These are phyloP conservation scores for Amorpha juglandis DNA, from an alignment of 2,888 invertebrate genomes.

Conservation along the genomic window DNA sequence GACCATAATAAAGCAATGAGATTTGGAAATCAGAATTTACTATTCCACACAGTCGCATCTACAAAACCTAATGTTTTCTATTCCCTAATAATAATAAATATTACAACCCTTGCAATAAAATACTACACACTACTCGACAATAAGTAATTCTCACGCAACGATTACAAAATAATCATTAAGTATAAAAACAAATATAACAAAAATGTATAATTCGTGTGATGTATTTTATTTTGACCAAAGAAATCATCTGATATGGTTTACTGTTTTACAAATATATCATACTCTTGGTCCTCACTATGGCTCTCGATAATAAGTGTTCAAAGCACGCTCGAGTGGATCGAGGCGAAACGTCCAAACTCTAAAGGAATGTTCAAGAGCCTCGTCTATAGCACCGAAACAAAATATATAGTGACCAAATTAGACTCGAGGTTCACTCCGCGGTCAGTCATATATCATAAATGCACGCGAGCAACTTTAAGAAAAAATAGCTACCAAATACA, in stretches of 20 bases:
- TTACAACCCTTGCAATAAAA: conserved; percentile 67
- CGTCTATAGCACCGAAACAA: conserved; percentile 32
- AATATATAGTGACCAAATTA: too few species aligned
- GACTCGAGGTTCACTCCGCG: conserved; percentile 34
- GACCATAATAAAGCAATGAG: conserved; percentile 52
- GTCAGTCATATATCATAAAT: conserved; percentile 64
- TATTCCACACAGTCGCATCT: conserved; percentile 59
- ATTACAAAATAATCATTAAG: conserved; percentile 24
- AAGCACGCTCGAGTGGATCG: conserved; percentile 30
- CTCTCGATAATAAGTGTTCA: conserved; percentile 32
- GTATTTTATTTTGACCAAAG: conserved; percentile 16
- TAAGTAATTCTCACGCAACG: conserved; percentile 39
- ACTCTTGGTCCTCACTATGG: conserved; percentile 44
- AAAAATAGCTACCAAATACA: conserved; percentile 59
- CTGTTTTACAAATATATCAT: conserved; percentile 32
- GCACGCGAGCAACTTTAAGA: conserved; percentile 59
- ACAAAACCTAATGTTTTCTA: conserved; percentile 67
- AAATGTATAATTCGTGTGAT: conserved; percentile 29
- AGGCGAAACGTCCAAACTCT: conserved; percentile 44
- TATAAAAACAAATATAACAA: conserved; percentile 25
- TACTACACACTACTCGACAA: conserved; percentile 63
- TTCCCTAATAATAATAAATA: conserved; percentile 60
- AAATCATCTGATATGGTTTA: conserved; percentile 18
- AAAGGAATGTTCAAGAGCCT: conserved; percentile 55
- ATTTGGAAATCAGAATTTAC: conserved; percentile 53